These are phyloP conservation scores for Chymomyza caudatula DNA, from an alignment of 2,888 invertebrate species.

Conservation along the genomic window DNA sequence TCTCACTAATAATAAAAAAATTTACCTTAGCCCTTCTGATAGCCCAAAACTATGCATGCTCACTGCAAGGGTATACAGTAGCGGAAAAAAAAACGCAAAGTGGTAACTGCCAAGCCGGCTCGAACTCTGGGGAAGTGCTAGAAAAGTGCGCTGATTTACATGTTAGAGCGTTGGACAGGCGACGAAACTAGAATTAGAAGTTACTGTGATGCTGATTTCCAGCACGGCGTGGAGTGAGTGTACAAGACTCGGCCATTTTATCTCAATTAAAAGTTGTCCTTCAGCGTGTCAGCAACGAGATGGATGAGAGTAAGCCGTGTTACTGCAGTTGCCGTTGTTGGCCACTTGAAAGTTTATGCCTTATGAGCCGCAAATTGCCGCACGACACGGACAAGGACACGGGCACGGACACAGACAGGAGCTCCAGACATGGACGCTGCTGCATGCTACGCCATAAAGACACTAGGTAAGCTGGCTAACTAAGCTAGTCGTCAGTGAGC, in stretches of 20 bases:
- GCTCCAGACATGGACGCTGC: not conserved
- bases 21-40: too few species aligned
- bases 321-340: slow-evolving; percentile 28
- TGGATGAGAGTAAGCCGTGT: slow-evolving; percentile 1
- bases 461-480: slow-evolving; percentile 49
- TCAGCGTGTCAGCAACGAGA: slow-evolving; percentile 60
- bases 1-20: too few species aligned
- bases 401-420: not conserved
- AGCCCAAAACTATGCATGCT: not conserved
- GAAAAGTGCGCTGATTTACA: slow-evolving; percentile 64
- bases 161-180: slow-evolving; percentile 46
- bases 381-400: slow-evolving; percentile 54
- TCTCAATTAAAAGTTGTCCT: slow-evolving; percentile 72
- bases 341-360: slow-evolving; percentile 72
- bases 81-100: not conserved
- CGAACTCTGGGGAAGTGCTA: slow-evolving; percentile 36
- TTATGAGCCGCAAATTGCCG: slow-evolving; percentile 71
- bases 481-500: slow-evolving; percentile 40
- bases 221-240: slow-evolving; percentile 17
- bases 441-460: slow-evolving; percentile 55
- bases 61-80: not conserved
- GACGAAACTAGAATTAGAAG: slow-evolving; percentile 62
- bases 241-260: slow-evolving; percentile 53
- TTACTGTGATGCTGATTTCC: slow-evolving; percentile 68
- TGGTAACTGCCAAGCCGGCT: not conserved